Evolutionary conservation across 2,888 invertebrate species (phyloP).

Genomic region (Drosophila maculinotata): DNA sequence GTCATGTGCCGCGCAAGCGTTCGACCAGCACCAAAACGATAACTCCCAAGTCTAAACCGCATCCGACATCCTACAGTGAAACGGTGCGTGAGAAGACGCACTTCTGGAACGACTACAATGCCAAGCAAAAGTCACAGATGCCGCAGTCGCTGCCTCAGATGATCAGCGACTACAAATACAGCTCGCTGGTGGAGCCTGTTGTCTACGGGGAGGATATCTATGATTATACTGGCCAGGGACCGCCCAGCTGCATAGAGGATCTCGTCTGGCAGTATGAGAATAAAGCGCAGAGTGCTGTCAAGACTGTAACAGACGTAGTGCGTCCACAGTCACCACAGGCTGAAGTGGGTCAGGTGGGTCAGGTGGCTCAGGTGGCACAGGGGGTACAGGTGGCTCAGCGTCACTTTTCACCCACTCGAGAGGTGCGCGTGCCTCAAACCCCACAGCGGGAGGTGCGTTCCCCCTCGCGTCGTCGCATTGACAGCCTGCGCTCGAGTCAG

Average conservation of each 20-base stretch:
- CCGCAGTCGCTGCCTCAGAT: constrained; percentile 85
- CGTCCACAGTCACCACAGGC: constrained; percentile 66
- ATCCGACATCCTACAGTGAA: constrained; percentile 85
- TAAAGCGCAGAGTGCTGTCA: constrained; percentile 31
- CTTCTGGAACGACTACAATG: constrained; percentile 87
- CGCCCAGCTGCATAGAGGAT: constrained; percentile 84
- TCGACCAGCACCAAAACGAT: constrained; percentile 78
- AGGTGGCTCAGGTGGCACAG: neutral
- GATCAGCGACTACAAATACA: constrained; percentile 89
- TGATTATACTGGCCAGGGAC: constrained; percentile 67
- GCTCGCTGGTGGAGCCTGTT: constrained; percentile 81
- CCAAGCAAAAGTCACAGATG: constrained; percentile 85
- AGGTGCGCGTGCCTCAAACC: constrained; percentile 85
- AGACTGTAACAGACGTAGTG: constrained; percentile 53
- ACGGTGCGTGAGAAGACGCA: constrained; percentile 89
- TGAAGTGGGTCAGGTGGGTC: neutral
- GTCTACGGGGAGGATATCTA: constrained; percentile 52
- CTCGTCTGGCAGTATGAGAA: constrained; percentile 83
- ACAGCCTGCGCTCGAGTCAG: constrained; percentile 82
- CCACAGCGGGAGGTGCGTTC: constrained; percentile 86
- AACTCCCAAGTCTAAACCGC: constrained; percentile 26
- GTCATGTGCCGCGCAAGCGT: constrained; percentile 74
- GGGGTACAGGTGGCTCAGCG: constrained; percentile 26
- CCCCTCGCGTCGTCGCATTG: constrained; percentile 89
- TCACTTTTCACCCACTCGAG: constrained; percentile 82